Percentiles rank a stretch among this genome's conserved stretches.
These are phyloP conservation scores for Epistrophe eligans DNA, from an alignment of 2,888 invertebrate species.

Conservation along the genomic window DNA sequence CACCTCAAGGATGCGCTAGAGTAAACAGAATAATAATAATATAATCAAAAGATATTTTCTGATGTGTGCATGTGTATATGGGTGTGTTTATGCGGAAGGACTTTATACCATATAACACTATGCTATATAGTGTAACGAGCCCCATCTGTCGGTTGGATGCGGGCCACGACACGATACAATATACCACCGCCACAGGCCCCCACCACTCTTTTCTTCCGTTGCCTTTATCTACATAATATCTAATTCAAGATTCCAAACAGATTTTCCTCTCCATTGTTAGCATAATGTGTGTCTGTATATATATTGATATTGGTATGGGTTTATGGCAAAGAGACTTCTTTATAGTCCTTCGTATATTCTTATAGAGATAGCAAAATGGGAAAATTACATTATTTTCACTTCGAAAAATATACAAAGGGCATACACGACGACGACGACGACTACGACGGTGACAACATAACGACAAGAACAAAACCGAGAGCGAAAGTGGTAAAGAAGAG, in stretches of 20 bases:
- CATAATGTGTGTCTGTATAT: constrained; percentile 41
- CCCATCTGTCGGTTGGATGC: constrained; percentile 54
- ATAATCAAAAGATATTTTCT: constrained; percentile 75
- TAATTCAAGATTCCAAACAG: constrained; percentile 78
- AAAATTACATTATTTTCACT: constrained; percentile 78
- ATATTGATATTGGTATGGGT: constrained; percentile 3
- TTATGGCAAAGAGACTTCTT: constrained; percentile 62
- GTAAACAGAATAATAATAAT: constrained; percentile 74
- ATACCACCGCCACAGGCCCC: constrained; percentile 9
- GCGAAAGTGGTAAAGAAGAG: constrained; percentile 49
- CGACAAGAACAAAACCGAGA: constrained; percentile 10
- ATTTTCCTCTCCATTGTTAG: constrained; percentile 77
- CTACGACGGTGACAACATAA: too few relatives aligned
- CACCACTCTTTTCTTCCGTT: constrained; percentile 15
- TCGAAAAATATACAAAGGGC: constrained; percentile 72
- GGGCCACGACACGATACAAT: constrained; percentile 9
- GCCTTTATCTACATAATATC: constrained; percentile 75
- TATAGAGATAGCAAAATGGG: constrained; percentile 71
- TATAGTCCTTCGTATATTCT: constrained; percentile 46
- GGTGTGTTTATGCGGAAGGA: constrained; percentile 45
- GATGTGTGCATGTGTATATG: constrained; percentile 37
- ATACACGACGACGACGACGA: constrained; percentile 12
- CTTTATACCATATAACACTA: constrained; percentile 52
- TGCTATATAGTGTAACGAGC: constrained; percentile 53
- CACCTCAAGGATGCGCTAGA: constrained; percentile 65